Base-by-base conservation (phyloP, 2,888 invertebrate genomes). In the Rotaria magnacalcarata region DNA sequence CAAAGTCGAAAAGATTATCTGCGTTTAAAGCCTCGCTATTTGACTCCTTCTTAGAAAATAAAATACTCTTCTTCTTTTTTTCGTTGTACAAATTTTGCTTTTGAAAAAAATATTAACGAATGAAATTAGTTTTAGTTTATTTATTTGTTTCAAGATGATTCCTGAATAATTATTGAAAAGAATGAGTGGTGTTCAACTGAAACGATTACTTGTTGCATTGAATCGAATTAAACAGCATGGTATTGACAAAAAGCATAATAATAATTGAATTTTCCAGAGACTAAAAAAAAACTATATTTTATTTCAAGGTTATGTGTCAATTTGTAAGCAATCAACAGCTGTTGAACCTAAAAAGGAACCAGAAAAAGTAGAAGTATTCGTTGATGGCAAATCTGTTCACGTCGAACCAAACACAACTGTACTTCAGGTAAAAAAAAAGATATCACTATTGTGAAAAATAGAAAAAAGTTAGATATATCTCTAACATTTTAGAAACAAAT, bases 371-470 rank as follows among this genome's bases (percentile, higher is more conserved):
- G 97, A 98, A 93, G 95, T 99, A 84, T 99, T 97, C 92, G 95
- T 99, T 89, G 96, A 99, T 93, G 98, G 97, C 91, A 95, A 96
- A 91, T 94, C 95, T 88, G 96, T 99, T 1, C 92, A 94, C 90
- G 98, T 98, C 60, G 94, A 94, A 84, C 97, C 98, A 50, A 98
- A 98, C 86, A 97, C 97, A 54, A 99, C 99, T 84, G 96, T 99
- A 47, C 92, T 99, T 87, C 96, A 96, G 94, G 96, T 96, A 91
- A 90, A 85, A n/a, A 24, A 34, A 34, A 34, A 34, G 34, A 34
- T 34, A 34, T 34, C 34, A 34, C 2, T 34, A 34, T 34, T 34
- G 2, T 34, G 34, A 34, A 34, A 34, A 34, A 34, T 34, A 34
- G 34, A 34, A 34, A 34, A 34, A 34, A 34, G 34, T 34, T 34